Conservation (phyloP, 2,797 vertebrate genomes). For the Sebastes diaconus region DNA sequence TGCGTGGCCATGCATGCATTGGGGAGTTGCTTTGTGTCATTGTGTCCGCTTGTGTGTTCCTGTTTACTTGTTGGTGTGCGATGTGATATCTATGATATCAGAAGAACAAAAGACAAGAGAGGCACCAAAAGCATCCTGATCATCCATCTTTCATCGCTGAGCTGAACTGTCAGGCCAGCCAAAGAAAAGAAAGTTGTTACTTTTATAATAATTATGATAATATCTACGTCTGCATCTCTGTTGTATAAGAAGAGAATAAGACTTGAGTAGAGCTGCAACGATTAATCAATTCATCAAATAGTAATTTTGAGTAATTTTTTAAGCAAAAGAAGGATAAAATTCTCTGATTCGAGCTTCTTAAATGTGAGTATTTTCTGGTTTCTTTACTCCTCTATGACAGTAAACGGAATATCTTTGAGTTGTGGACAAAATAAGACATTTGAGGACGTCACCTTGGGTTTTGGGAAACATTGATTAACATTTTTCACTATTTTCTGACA, state of each 20-base stretch:
- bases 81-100: neutral
- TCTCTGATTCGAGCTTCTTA: too few species aligned
- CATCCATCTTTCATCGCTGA: neutral
- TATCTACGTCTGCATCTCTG: neutral
- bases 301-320: too few species aligned
- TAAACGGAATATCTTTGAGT: too few species aligned
- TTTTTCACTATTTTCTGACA: too few species aligned
- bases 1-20: slow-evolving; percentile 41
- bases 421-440: too few species aligned
- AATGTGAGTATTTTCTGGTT: too few species aligned
- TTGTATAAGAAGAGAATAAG: neutral
- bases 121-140: neutral
- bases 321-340: too few species aligned
- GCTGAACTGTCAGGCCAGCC: neutral
- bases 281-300: too few species aligned
- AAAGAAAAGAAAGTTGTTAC: neutral
- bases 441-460: too few species aligned
- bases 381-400: too few species aligned
- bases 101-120: neutral
- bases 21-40: slow-evolving; percentile 29
- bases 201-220: neutral
- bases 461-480: too few species aligned
- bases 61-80: neutral
- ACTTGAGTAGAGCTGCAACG: neutral
- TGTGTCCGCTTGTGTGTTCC: slow-evolving; percentile 27